Base-by-base conservation (phyloP, 1,140 invertebrate genomes). In the Chrysomallon squamiferum region DNA sequence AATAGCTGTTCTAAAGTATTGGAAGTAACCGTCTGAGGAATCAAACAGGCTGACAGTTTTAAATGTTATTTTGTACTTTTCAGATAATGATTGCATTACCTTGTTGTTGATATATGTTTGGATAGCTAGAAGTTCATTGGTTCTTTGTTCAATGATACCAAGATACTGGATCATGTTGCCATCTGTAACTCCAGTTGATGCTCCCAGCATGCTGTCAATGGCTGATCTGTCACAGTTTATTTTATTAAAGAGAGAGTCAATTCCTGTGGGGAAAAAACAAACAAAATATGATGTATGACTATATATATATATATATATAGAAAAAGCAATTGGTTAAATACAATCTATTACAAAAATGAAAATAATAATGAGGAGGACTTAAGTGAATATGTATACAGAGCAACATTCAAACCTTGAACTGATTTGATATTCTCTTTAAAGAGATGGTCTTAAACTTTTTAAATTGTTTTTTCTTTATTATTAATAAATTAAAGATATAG, bases 101-200 rank as follows among this genome's bases (percentile, higher is more conserved):
- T 86, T 86, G 4, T 74, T 66, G 4, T 57, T 64, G 5, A 82
- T 43, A 62, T 83, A 85, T 7, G 74, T 66, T 61, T 84, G 81
- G 33, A 83, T 72, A 45, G 80, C 77, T 5, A 86, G 66, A 29
- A 86, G 73, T 72, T 85, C 84, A 75, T 86, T 85, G 7, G 84
- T 85, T 49, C 81, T 75, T 61, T 85, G 83, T 67, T 86, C 85
- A 61, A 86, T 85, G 22, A 85, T 81, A 32, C 85, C 85, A 22
- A 86, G 76, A 49, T 86, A 85, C 61, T 85, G 83, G 27, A 85
- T 75, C 82, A 86, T 84, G 61, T 85, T 86, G 30, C 70, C 69
- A 30, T 85, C 81, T 13, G 78, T 85, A 5, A 86, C 80, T 13
- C 81, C 83, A 29, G 76, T 68, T 7, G 79, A 71, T n/a, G 81